A percentile compares a stretch with the other conserved stretches of the same genome.
Conservation (phyloP, 2,888 invertebrate genomes). For the Ametastegia equiseti region DNA sequence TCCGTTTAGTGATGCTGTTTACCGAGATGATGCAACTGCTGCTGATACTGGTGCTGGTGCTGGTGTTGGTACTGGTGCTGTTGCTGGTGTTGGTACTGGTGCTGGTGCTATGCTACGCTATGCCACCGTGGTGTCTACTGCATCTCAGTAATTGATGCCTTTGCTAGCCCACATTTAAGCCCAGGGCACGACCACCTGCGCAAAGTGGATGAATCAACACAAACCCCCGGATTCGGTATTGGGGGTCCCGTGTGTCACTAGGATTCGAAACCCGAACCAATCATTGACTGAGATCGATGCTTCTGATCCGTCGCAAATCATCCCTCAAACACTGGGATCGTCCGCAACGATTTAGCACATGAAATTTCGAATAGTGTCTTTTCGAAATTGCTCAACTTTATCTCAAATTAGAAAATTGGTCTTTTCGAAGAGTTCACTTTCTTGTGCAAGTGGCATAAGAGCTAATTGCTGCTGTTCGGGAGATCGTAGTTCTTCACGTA, state of each 20-base stretch:
- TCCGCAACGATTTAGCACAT: too few species aligned
- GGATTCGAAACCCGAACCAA: constrained; percentile 1
- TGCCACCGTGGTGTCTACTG: background rate
- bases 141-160: constrained; percentile 27
- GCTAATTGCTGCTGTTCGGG: too few species aligned
- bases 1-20: constrained; percentile 42
- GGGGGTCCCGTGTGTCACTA: background rate
- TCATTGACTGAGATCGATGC: constrained; percentile 14
- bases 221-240: background rate
- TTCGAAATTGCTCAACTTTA: too few species aligned
- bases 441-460: too few species aligned
- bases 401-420: too few species aligned
- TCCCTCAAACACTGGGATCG: too few species aligned
- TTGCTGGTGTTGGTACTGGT: background rate
- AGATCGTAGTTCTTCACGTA: too few species aligned
- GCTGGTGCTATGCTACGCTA: background rate
- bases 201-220: constrained; percentile 22
- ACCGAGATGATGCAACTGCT: constrained; percentile 25
- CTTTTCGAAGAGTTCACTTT: too few species aligned
- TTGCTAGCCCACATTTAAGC: constrained; percentile 27
- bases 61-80: background rate
- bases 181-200: background rate
- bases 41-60: background rate
- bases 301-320: too few species aligned
- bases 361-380: too few species aligned